Evolutionary conservation across 92 coral and sea anemone genomes (phyloP), one percentile per base, ranked within the genome.

Genomic region (Anthopleura xanthogrammica): DNA sequence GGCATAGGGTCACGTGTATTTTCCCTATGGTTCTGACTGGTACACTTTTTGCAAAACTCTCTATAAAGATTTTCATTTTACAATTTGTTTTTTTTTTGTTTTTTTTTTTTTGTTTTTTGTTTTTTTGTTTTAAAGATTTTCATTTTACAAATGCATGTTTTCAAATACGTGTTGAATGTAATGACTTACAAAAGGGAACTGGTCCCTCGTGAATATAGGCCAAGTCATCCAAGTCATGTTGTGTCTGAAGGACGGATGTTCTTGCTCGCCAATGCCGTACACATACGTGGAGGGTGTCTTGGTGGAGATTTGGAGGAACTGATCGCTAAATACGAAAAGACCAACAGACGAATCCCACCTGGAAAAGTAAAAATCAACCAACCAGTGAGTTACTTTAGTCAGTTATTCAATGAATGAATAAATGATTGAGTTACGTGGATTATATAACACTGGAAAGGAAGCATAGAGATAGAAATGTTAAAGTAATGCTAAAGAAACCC

Each of bases 311-410:
- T 97, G 99, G 5, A 97, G 84, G 68, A 86, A 97, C 87, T 97
- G 99, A 81, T 97, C 99, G 57, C 94, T 94, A 83, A 97, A 97
- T 43, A 92, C 88, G 46, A 97, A 83, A 42, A 91, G 87, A 36
- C 98, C 94, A 50, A 94, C 97, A 22, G 99, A 92, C 24, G 99
- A 94, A 82, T 97, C 98, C 98, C 98, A 97, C 41, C 99, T 97
- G 86, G 20, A 13, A 43, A 88, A 14, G 29, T 2, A 41, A 56
- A 29, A 0, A 29, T 29, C 36, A 29, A 29, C 36, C 36, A 29
- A 29, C 36, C 36, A 29, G 36, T 29, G 36, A 29, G 36, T 29
- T 29, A 29, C 11, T 5, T 50, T 50, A 50, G 7, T 5, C 11
- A 13, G 58, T 1, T 54, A 11, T 68, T 16, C 39, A 10, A 52